Conservation (phyloP, 2,888 invertebrate species). For the Drosophila eohydei region DNA sequence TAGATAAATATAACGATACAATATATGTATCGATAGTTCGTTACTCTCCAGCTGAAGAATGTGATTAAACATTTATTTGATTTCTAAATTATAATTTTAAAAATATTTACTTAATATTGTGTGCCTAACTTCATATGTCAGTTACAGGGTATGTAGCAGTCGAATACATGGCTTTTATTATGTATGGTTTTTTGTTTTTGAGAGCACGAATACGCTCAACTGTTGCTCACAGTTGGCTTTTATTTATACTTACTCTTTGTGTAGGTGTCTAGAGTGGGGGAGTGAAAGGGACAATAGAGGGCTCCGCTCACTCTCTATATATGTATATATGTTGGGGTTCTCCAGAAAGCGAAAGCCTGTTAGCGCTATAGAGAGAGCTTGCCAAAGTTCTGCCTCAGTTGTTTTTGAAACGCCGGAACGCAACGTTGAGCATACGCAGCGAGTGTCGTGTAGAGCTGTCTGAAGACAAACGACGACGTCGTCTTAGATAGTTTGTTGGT, state of each 20-base stretch:
- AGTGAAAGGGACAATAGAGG: background rate
- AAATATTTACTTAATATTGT: background rate
- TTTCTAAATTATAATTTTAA: too few relatives aligned
- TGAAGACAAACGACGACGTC: slow-evolving; percentile 8
- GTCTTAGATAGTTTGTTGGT: slow-evolving; percentile 27
- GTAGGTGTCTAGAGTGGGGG: background rate
- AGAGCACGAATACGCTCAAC: slow-evolving; percentile 48
- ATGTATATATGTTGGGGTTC: slow-evolving; percentile 27
- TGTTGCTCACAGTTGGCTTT: slow-evolving; percentile 54
- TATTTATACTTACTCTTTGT: slow-evolving; percentile 57
- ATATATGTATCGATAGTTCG: too few relatives aligned
- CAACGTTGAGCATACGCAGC: slow-evolving; percentile 58
- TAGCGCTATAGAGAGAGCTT: slow-evolving; percentile 27
- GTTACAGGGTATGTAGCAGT: slow-evolving; percentile 4
- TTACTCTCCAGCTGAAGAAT: too few relatives aligned
- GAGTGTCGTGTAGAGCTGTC: slow-evolving; percentile 9
- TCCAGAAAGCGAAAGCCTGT: slow-evolving; percentile 70
- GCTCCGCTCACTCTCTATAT: slow-evolving; percentile 1
- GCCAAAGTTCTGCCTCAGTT: slow-evolving; percentile 51
- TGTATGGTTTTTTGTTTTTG: slow-evolving; percentile 23
- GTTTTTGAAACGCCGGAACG: slow-evolving; percentile 60
- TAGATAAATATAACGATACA: too few relatives aligned
- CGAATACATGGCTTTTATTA: background rate
- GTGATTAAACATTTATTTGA: too few relatives aligned
- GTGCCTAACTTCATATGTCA: background rate